Percentiles rank a stretch among this genome's conserved stretches.
phyloP scores from a whole-genome alignment of 2,888 invertebrate species.

The Aricia artaxerxes region DNA sequence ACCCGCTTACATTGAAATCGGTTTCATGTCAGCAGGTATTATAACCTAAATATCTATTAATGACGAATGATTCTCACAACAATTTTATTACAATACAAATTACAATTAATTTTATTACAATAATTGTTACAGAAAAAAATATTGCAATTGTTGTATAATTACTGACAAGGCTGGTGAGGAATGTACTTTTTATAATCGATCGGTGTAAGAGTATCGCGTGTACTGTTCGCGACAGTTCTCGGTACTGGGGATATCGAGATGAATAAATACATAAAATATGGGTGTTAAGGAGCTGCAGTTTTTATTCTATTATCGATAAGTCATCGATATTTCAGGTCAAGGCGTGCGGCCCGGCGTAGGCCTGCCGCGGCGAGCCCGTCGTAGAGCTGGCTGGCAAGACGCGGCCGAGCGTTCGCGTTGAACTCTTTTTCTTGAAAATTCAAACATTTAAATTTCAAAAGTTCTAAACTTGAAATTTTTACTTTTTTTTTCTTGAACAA shows the following conservation, averaged over 20 bases:
- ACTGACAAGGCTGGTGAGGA: slow-evolving; percentile 19
- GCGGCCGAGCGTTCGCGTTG: slow-evolving; percentile 38
- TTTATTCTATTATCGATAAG: slow-evolving; percentile 2
- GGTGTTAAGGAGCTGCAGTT: background rate
- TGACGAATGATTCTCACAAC: background rate
- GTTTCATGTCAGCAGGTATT: background rate
- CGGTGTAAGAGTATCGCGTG: slow-evolving; percentile 25
- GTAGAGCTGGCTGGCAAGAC: background rate
- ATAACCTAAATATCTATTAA: background rate
- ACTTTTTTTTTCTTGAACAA: too few species aligned
- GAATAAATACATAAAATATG: slow-evolving; percentile 29
- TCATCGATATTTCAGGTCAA: slow-evolving; percentile 26
- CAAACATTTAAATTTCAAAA: background rate
- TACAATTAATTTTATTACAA: background rate
- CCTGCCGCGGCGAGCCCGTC: background rate
- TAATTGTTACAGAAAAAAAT: slow-evolving; percentile 2
- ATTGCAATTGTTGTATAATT: slow-evolving; percentile 3
- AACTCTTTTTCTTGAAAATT: slow-evolving; percentile 33
- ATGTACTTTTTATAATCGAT: slow-evolving; percentile 18
- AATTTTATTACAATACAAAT: slow-evolving; percentile 19
- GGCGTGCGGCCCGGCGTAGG: slow-evolving; percentile 6
- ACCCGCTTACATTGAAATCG: background rate
- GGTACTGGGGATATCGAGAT: slow-evolving; percentile 16
- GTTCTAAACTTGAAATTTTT: background rate
- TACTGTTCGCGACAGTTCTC: slow-evolving; percentile 3